Evolutionary conservation across 2,113 vertebrate genomes (phyloP).

Genomic region (Cairina moschata): DNA sequence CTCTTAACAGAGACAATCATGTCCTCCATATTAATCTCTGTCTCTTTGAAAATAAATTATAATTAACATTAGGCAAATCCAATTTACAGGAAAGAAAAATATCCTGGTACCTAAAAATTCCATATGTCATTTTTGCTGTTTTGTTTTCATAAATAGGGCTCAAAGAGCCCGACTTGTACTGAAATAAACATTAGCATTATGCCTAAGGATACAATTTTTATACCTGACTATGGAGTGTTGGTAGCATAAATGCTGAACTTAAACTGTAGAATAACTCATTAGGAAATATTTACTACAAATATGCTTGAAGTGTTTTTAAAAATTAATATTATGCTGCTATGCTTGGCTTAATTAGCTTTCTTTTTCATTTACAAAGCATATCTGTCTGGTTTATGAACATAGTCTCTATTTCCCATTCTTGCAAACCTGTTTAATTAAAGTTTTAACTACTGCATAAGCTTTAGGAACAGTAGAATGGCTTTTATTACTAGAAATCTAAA

Average conservation of each 20-base stretch:
- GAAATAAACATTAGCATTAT: constrained; percentile 69
- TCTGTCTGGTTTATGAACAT: constrained; percentile 79
- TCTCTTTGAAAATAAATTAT: not conserved
- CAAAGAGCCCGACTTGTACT: constrained; percentile 57
- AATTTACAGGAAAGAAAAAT: not conserved
- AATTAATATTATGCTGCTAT: constrained; percentile 78
- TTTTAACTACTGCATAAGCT: constrained; percentile 74
- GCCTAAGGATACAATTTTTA: constrained; percentile 54
- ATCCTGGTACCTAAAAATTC: not conserved
- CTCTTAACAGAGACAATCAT: not conserved
- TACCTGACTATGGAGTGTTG: constrained; percentile 53
- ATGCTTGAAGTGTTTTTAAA: constrained; percentile 74
- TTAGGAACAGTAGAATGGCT: constrained; percentile 71
- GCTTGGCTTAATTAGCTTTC: constrained; percentile 80
- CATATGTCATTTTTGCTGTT: not conserved
- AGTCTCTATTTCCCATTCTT: constrained; percentile 64
- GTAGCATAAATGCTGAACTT: constrained; percentile 57
- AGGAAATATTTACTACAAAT: constrained; percentile 78
- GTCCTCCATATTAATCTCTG: not conserved
- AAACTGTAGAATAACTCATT: constrained; percentile 73
- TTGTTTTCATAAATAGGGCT: not conserved
- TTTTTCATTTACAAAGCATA: constrained; percentile 81
- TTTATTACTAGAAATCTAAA: constrained; percentile 67
- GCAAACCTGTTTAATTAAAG: constrained; percentile 80
- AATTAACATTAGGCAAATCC: not conserved